phyloP scores from a whole-genome alignment of 2,888 invertebrate genomes.

The Eremobia ochroleuca region DNA sequence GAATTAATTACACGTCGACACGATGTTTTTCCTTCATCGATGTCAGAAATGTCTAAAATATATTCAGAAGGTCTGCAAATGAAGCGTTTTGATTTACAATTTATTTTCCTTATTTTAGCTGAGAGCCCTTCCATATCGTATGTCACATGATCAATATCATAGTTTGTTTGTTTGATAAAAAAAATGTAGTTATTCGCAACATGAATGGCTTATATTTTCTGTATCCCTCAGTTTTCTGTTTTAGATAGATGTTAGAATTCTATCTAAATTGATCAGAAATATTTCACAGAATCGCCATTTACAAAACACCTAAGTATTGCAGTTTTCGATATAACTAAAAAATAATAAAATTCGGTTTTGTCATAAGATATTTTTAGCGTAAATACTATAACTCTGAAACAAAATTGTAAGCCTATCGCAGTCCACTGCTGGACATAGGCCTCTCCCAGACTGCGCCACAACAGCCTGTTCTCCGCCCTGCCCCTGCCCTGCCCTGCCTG shows the following conservation, averaged over 20 bases:
- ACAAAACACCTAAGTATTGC: not conserved
- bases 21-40: too few species aligned
- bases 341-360: not conserved
- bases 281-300: not conserved
- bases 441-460: too few species aligned
- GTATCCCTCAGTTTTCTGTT: not conserved
- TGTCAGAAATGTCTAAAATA: too few species aligned
- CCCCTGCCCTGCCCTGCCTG: too few species aligned
- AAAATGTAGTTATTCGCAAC: not conserved
- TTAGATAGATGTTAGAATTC: not conserved
- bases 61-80: too few species aligned
- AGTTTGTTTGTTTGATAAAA: not conserved
- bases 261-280: not conserved
- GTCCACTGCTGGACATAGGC: too few species aligned
- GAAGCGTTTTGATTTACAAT: not conserved
- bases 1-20: too few species aligned
- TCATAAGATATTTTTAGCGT: not conserved
- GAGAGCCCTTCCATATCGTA: too few species aligned
- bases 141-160: too few species aligned
- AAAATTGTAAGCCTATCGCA: too few species aligned
- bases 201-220: not conserved
- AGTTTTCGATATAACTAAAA: not conserved
- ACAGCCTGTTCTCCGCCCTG: too few species aligned
- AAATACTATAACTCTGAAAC: not conserved
- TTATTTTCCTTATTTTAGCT: not conserved